Base-by-base conservation (phyloP, 2,797 vertebrate genomes). In the Muraenolepis orangiensis region DNA sequence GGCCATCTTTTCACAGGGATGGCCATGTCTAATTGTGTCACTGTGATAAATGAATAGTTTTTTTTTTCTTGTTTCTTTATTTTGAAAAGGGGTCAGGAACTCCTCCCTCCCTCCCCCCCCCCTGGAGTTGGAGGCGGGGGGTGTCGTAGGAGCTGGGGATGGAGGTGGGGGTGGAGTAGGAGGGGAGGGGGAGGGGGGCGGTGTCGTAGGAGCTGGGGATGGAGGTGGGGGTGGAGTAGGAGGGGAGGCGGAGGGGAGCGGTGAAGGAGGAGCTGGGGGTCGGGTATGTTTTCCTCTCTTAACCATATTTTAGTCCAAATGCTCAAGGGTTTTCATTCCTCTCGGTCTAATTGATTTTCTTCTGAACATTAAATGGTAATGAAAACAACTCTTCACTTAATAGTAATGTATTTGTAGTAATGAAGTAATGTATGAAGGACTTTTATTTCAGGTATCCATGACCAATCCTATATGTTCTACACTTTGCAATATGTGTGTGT, bases 21-120 rank as follows among this genome's bases (percentile, higher is more conserved):
- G 84, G 80, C 90, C 91, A 88, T 93, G 89, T 92, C 92, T 92
- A 93, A 93, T 93, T 90, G 89, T 85, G 83, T 84, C 87, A 78
- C 80, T 72, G 82, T 90, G 76, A 90, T 89, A 90, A 91, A 91
- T 91, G 90, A 93, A 91, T 80, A 85, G 74, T 80, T 89, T 90
- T 91, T 88, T 92, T 64, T 64, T 12, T n/a, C 57, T 64, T 68
- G 28, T 64, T 64, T 64, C 57, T 64, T 64, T 64, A 64, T 64
- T 64, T 64, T 64, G 57, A n/a, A 26, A 64, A 64, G 57, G 57
- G n/a, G n/a, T 23, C 51, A 61, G 51, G n/a, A 61, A 61, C 51
- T n/a, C 51, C 51, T 2, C 40, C 40, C 40, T 1, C 51, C 11
- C 1, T 10, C 36, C 36, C 36, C 36, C 36, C 12, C n/a, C n/a